Conservation (phyloP, 2,113 vertebrate genomes). For the Lutjanus erythropterus region DNA sequence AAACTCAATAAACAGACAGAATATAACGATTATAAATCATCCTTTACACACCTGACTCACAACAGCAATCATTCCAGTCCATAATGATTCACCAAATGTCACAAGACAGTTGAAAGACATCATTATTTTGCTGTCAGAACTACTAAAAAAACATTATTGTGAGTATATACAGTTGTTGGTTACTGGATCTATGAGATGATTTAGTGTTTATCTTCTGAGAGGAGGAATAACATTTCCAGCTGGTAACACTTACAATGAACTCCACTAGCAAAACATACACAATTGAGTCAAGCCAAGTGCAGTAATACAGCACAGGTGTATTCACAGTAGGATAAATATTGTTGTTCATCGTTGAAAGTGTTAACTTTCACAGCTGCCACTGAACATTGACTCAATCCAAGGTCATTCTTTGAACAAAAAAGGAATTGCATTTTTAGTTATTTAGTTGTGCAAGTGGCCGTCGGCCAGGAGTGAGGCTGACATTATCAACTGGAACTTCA, state of each 20-base stretch:
- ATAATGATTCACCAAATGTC: neutral
- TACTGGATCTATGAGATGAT: neutral
- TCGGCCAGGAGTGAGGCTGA: neutral
- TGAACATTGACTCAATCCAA: neutral
- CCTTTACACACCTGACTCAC: neutral
- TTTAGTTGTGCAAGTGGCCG: neutral
- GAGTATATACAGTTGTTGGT: neutral
- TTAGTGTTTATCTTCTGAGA: neutral
- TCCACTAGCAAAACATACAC: neutral
- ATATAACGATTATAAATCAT: neutral
- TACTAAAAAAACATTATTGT: neutral
- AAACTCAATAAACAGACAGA: neutral
- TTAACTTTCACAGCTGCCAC: neutral
- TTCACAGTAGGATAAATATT: conserved; percentile 11
- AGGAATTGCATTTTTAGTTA: neutral
- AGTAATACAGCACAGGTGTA: conserved; percentile 7
- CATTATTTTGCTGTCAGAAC: neutral
- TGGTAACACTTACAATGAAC: neutral
- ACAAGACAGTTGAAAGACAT: neutral
- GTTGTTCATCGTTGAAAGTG: conserved; percentile 16
- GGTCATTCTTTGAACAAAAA: neutral
- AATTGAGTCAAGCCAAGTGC: neutral
- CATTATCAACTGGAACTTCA: too few relatives aligned
- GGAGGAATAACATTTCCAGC: conserved; percentile 14
- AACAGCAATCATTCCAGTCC: neutral